Evolutionary conservation across 2,113 vertebrate species (phyloP), one percentile per base, ranked within the genome.

Genomic region (Bettongia penicillata): DNA sequence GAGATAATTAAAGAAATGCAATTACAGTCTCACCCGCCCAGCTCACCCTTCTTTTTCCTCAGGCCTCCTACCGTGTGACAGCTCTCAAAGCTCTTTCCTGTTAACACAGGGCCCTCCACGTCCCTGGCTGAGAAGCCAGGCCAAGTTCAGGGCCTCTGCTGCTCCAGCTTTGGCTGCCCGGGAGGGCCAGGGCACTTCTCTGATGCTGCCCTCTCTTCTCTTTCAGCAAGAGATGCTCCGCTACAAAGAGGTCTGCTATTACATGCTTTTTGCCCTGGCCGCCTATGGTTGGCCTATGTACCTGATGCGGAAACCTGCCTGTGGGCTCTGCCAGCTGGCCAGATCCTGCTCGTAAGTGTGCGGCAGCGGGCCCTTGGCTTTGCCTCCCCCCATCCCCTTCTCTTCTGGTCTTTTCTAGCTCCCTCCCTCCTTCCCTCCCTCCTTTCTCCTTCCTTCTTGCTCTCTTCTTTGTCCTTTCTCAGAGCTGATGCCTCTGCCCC

Each of bases 271-370:
- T 93, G 99, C 99, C 93, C 98, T 99, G 98, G 99, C 99, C 49
- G 99, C 99, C 93, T 99, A 99, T 6, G 99, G 99, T 91, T 99
- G 99, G 99, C 99, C 99, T 98, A 99, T 99, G 98, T 99, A 99
- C 98, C 99, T 99, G 98, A 99, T 99, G 99, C 99, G 99, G 98
- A 99, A 99, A 96, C 99, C 99, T 2, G 99, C 99, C 24, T 99
- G 99, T 89, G 99, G 99, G 93, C 99, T 99, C 96, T 99, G 99
- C 98, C 99, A 99, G 97, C 99, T 99, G 90, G 99, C 99, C 93
- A 99, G 99, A 97, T 99, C 99, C 98, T 99, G 99, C 99, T 99
- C 99, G 99, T 99, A 98, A 99, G 99, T 97, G 90, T 90, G 50
- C 24, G 25, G 9, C 37, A 28, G n/a, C 49, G 10, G 2, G 6